Conservation (phyloP, 2,797 vertebrate genomes). For the Falco novaeseelandiae region DNA sequence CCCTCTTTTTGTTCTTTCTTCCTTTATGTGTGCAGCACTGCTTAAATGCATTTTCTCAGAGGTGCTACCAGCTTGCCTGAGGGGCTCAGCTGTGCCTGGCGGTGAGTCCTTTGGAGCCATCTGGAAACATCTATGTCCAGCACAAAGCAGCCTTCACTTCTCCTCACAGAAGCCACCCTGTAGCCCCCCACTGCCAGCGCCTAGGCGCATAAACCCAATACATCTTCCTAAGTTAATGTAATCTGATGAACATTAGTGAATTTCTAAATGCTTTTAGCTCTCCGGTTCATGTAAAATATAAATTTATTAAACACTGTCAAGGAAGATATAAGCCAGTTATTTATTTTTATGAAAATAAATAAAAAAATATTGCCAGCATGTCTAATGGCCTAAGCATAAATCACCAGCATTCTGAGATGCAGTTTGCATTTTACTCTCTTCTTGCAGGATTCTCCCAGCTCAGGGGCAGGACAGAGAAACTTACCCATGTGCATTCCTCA, state of each 20-base stretch:
- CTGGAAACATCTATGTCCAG: neutral
- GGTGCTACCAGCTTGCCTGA: neutral
- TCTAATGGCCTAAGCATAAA: neutral
- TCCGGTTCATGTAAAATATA: neutral
- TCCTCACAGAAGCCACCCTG: neutral
- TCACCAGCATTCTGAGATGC: neutral
- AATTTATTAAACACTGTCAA: neutral
- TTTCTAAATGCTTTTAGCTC: neutral
- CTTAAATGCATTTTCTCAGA: neutral
- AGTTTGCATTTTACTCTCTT: neutral
- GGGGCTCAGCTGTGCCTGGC: neutral
- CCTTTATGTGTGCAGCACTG: neutral
- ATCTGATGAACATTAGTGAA: neutral
- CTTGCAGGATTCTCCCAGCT: neutral
- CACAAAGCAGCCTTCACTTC: neutral
- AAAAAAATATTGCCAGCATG: neutral
- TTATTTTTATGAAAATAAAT: neutral
- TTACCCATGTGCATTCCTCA: neutral
- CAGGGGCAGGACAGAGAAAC: neutral
- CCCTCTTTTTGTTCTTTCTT: neutral
- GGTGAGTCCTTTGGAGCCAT: rapidly evolving
- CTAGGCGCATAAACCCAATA: neutral
- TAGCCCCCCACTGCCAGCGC: neutral
- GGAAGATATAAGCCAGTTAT: neutral
- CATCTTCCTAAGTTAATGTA: neutral